Conservation (phyloP, 2,113 vertebrate species). For the Tringa solitaria region DNA sequence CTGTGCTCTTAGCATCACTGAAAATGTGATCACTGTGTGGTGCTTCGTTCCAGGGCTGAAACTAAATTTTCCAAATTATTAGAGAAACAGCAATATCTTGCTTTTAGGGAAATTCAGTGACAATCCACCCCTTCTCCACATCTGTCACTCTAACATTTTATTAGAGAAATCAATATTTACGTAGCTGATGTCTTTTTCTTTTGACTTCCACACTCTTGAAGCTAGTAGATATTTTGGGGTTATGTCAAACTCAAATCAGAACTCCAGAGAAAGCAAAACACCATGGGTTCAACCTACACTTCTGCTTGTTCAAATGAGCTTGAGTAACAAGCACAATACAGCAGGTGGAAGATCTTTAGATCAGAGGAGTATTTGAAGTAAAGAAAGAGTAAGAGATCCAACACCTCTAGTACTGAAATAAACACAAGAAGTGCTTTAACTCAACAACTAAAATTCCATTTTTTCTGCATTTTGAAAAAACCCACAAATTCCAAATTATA, state of each 20-base stretch:
- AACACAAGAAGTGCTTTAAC: background rate
- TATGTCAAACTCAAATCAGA: background rate
- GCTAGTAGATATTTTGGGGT: background rate
- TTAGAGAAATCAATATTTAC: slow-evolving; percentile 1
- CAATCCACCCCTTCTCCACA: background rate
- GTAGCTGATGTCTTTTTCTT: background rate
- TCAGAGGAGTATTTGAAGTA: background rate
- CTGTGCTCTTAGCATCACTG: background rate
- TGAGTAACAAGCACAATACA: fast-evolving
- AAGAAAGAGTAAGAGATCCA: background rate
- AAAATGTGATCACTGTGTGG: fast-evolving
- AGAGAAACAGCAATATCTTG: background rate
- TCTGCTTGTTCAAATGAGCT: background rate
- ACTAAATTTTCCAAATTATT: background rate
- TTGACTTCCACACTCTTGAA: background rate
- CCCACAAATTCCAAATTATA: background rate
- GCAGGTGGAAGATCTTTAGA: background rate
- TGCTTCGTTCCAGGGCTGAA: background rate
- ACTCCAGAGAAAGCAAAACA: background rate
- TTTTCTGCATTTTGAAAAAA: background rate
- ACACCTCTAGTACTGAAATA: background rate
- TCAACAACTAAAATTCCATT: background rate
- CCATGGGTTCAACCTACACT: background rate
- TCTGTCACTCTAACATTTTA: background rate
- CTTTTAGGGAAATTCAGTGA: background rate